Base-by-base conservation (phyloP, 2,797 vertebrate species). In the Smutsia gigantea region DNA sequence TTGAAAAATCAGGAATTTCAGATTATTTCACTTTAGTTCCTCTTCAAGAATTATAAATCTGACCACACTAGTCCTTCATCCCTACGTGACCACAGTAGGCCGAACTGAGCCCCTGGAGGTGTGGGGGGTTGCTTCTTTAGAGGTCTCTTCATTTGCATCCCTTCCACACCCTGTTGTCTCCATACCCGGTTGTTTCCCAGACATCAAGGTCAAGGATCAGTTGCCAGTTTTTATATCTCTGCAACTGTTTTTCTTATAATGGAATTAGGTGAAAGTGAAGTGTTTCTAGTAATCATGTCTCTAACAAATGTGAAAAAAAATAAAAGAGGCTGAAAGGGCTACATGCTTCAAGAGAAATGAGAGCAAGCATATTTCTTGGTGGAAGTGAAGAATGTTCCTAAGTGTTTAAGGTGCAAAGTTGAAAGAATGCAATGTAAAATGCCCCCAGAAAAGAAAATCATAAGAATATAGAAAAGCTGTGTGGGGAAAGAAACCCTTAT, bases 1-100 rank as follows among this genome's bases (percentile, higher is more conserved):
- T 64, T 97, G 78, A 90, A 97, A 93, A 93, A 95, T 68, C 57
- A 85, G 69, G 82, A 95, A 95, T 97, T 95, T 95, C 74, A 83
- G 82, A 89, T 18, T 75, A 88, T 88, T 78, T 78, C 23, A 66
- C 75, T 63, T 86, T 95, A 59, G 25, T 72, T 87, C 91, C 68
- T 93, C 75, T 92, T 89, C 63, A 74, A 92, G 86, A 94, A 72
- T 87, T 27, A 5, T 66, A 57, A 90, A 69, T 74, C 29, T 90
- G n/a, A 21, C 68, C 85, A 82, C 11, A 59, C 9, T 7, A 14
- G 37, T 34, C 59, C 77, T 89, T 25, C 29, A 10, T 68, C 83
- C 59, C 66, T 75, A 74, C 53, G 42, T 3, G 59, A 71, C 57
- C 49, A 61, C 34, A 4, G 37, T 29, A 78, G 68, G 75, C 61